Conservation (phyloP, 2,113 vertebrate species). For the Chionis minor region DNA sequence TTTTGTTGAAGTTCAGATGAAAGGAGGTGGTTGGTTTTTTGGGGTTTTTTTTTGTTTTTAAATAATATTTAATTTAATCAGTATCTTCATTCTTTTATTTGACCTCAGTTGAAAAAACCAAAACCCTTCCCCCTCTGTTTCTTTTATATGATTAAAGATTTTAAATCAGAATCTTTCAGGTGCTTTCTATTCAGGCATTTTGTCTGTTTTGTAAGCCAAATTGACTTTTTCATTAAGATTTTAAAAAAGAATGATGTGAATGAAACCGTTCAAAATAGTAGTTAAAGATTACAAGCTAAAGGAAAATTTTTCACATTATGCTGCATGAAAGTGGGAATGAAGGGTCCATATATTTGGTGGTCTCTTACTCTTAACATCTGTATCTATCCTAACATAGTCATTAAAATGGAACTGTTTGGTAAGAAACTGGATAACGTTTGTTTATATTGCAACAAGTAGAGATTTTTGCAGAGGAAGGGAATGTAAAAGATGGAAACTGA, state of each 20-base stretch:
- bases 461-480: not conserved
- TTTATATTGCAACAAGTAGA: not conserved
- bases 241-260: not conserved
- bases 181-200: not conserved
- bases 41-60: no score
- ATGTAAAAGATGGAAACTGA: not conserved
- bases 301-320: not conserved
- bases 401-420: not conserved
- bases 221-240: not conserved
- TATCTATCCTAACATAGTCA: not conserved
- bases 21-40: not conserved
- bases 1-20: not conserved
- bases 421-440: not conserved
- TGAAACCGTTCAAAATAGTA: not conserved
- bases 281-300: not conserved
- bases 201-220: not conserved
- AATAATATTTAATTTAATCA: not conserved
- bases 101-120: not conserved
- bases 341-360: not conserved
- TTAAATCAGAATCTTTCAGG: not conserved
- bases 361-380: not conserved
- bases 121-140: fast-evolving
- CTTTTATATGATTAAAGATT: not conserved
- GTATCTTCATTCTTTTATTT: not conserved
- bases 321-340: not conserved